phyloP scores from a whole-genome alignment of 2,888 invertebrate species.

The Catonia carolina region DNA sequence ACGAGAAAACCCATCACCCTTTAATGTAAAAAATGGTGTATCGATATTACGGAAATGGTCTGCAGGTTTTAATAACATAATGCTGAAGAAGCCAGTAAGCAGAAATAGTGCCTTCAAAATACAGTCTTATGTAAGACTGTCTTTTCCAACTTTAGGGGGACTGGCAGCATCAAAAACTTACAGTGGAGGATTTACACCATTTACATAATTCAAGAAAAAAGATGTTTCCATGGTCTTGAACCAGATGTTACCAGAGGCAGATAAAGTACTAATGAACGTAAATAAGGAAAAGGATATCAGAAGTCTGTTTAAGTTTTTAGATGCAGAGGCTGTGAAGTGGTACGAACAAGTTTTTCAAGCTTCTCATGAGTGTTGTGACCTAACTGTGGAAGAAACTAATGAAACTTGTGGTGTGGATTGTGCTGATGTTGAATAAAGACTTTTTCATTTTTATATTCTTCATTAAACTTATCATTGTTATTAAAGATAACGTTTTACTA shows the following conservation, averaged over 20 bases:
- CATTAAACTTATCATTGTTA: no score
- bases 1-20: constrained; percentile 16
- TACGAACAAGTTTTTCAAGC: constrained; percentile 12
- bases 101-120: constrained; percentile 19
- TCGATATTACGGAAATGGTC: constrained; percentile 16
- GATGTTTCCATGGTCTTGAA: no score
- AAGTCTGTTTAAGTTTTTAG: constrained; percentile 15
- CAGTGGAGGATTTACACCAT: no score
- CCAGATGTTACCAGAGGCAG: no score
- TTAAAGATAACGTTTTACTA: no score
- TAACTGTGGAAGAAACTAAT: no score
- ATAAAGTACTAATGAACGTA: no score
- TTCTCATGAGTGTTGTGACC: no score
- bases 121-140: constrained; percentile 5
- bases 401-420: no score
- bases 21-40: constrained; percentile 16
- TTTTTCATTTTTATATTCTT: no score
- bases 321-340: constrained; percentile 13
- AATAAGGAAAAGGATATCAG: not conserved
- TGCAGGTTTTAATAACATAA: constrained; percentile 10
- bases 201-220: no score
- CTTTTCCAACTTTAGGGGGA: constrained; percentile 12
- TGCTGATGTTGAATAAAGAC: no score
- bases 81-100: not conserved
- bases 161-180: not conserved